These are phyloP conservation scores for Aleiodes testaceus DNA, from an alignment of 2,888 invertebrate species.

Conservation along the genomic window DNA sequence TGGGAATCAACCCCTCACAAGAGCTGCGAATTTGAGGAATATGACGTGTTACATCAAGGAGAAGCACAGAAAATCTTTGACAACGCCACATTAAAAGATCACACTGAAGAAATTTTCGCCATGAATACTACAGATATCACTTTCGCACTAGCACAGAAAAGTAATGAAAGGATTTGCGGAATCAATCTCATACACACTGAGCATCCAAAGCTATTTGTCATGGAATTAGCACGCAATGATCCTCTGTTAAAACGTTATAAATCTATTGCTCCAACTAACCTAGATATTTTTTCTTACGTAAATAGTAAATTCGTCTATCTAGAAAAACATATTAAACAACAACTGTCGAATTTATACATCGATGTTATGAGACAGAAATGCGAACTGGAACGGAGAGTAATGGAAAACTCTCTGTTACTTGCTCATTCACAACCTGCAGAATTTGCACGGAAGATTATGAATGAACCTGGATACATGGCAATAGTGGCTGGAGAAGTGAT, in stretches of 20 bases:
- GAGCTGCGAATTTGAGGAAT: too few species aligned
- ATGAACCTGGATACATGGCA: neutral
- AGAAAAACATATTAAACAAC: slow-evolving; percentile 6
- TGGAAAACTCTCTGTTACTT: neutral
- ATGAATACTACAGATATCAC: neutral
- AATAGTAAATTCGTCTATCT: slow-evolving; percentile 35
- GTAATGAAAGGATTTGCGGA: neutral
- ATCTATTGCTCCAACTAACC: neutral
- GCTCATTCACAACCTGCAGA: neutral
- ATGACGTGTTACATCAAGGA: too few species aligned
- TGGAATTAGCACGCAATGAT: neutral
- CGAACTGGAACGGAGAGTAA: neutral
- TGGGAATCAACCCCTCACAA: too few species aligned
- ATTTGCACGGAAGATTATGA: neutral
- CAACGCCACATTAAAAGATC: too few species aligned
- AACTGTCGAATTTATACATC: neutral
- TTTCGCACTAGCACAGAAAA: neutral
- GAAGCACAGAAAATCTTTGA: too few species aligned
- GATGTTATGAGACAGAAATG: neutral
- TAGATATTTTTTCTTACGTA: slow-evolving; percentile 24
- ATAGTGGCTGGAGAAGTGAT: neutral
- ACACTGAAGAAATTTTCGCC: too few species aligned
- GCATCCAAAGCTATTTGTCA: slow-evolving; percentile 25
- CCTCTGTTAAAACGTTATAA: neutral
- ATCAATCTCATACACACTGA: neutral